phyloP scores from a whole-genome alignment of 2,113 vertebrate species.

The Psittacula cyanocephala region DNA sequence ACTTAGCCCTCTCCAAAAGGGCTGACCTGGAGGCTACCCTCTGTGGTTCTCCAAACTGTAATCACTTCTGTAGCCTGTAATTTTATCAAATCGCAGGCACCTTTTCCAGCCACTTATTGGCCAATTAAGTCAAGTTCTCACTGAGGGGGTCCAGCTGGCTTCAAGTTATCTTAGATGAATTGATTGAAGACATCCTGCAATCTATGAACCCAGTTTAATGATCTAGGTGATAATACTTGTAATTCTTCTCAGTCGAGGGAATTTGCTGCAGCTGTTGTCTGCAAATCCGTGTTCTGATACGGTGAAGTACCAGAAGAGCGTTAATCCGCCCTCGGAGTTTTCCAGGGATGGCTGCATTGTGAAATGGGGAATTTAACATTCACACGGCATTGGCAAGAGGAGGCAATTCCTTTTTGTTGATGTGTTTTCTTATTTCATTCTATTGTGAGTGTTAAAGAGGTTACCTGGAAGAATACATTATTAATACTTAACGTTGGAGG shows the following conservation, averaged over 20 bases:
- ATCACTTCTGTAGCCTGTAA: conserved; percentile 91
- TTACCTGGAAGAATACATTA: conserved; percentile 25
- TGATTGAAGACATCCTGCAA: conserved; percentile 96
- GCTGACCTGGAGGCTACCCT: conserved; percentile 77
- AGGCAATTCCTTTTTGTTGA: conserved; percentile 42
- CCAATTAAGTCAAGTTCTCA: conserved; percentile 99
- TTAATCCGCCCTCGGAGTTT: conserved; percentile 88
- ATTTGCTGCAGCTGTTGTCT: conserved; percentile 94
- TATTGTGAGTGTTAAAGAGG: conserved; percentile 48
- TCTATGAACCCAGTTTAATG: conserved; percentile 98
- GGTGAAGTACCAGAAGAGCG: conserved; percentile 84
- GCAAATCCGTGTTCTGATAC: conserved; percentile 93
- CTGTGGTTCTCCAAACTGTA: conserved; percentile 84
- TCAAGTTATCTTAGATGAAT: conserved; percentile 95
- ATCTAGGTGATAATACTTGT: conserved; percentile 99
- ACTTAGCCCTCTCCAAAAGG: conserved; percentile 81
- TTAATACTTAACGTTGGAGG: conserved; percentile 24
- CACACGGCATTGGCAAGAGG: conserved; percentile 24
- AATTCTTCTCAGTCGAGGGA: conserved; percentile 99
- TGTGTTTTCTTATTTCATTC: conserved; percentile 54
- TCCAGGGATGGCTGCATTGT: conserved; percentile 74
- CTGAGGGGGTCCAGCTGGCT: conserved; percentile 98
- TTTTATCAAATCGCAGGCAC: conserved; percentile 95
- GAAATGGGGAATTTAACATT: conserved; percentile 82
- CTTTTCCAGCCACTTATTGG: conserved; percentile 99